Evolutionary conservation across 2,113 vertebrate species (phyloP).

Genomic region (Platichthys flesus): DNA sequence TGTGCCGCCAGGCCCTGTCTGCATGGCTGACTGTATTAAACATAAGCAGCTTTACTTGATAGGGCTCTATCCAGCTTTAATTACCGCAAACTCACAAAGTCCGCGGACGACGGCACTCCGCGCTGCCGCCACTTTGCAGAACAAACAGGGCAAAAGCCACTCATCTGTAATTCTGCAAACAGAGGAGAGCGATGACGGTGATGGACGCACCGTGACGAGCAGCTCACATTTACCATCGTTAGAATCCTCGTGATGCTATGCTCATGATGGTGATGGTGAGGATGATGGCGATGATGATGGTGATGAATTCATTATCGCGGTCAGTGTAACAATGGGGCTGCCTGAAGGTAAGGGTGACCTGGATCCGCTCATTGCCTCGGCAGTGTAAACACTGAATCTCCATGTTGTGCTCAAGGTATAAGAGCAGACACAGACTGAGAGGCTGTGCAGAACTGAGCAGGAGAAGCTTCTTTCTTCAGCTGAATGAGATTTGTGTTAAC

Average conservation of each 20-base stretch:
- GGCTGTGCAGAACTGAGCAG: no score
- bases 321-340: constrained; percentile 16
- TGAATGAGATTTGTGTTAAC: no score
- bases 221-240: constrained; percentile 9
- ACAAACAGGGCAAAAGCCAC: constrained; percentile 62
- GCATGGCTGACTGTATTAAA: constrained; percentile 82
- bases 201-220: constrained; percentile 8
- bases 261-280: constrained; percentile 8
- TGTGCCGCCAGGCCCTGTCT: constrained; percentile 58
- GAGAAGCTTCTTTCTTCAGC: no score
- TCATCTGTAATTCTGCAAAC: constrained; percentile 37
- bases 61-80: constrained; percentile 83
- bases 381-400: constrained; percentile 1
- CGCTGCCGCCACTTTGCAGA: constrained; percentile 51
- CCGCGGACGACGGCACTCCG: constrained; percentile 69
- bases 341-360: constrained; percentile 18
- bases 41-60: constrained; percentile 86
- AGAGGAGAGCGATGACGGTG: constrained; percentile 10
- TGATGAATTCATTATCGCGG: constrained; percentile 5
- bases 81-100: constrained; percentile 81
- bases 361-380: constrained; percentile 38
- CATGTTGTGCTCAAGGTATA: no score
- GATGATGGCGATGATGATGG: constrained; percentile 13
- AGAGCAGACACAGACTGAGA: neutral
- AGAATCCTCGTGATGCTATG: constrained; percentile 2